Conservation (phyloP, 2,797 vertebrate species). For the Falco rusticolus region DNA sequence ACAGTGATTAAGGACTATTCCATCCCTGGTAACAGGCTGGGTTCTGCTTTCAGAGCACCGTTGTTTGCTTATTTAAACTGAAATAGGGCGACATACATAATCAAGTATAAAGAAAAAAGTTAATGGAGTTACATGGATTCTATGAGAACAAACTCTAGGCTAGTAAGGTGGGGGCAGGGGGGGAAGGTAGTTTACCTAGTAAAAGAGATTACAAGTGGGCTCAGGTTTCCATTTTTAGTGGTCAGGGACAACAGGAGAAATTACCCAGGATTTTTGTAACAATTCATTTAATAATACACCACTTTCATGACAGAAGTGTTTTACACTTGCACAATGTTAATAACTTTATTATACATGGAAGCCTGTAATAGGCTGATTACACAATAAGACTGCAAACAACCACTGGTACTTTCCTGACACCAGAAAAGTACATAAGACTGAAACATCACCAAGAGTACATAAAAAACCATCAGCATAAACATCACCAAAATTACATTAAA, state of each 20-base stretch:
- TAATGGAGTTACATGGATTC: slow-evolving; percentile 70
- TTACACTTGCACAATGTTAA: slow-evolving; percentile 94
- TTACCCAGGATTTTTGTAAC: slow-evolving; percentile 77
- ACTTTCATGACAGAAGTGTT: slow-evolving; percentile 88
- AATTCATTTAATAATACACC: slow-evolving; percentile 83
- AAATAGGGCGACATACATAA: slow-evolving; percentile 67
- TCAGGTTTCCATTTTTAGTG: slow-evolving; percentile 62
- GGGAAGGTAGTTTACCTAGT: slow-evolving; percentile 20
- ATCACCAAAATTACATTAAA: slow-evolving; percentile 82
- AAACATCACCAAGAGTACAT: slow-evolving; percentile 84
- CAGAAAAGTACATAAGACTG: slow-evolving; percentile 80
- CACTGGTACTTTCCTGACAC: slow-evolving; percentile 80
- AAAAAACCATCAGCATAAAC: slow-evolving; percentile 83
- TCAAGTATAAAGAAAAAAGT: slow-evolving; percentile 64
- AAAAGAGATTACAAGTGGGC: slow-evolving; percentile 55
- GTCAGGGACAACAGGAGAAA: slow-evolving; percentile 68
- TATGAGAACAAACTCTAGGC: slow-evolving; percentile 66
- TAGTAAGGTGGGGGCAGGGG: slow-evolving; percentile 21
- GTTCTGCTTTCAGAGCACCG: slow-evolving; percentile 52
- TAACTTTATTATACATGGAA: slow-evolving; percentile 93
- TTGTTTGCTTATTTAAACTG: slow-evolving; percentile 54
- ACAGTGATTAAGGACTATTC: slow-evolving; percentile 71
- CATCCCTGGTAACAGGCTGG: slow-evolving; percentile 60
- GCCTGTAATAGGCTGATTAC: slow-evolving; percentile 81
- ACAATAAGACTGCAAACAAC: slow-evolving; percentile 82